Evolutionary conservation across 2,888 invertebrate genomes (phyloP), one percentile per base, ranked within the genome.

Genomic region (Spodoptera exigua): DNA sequence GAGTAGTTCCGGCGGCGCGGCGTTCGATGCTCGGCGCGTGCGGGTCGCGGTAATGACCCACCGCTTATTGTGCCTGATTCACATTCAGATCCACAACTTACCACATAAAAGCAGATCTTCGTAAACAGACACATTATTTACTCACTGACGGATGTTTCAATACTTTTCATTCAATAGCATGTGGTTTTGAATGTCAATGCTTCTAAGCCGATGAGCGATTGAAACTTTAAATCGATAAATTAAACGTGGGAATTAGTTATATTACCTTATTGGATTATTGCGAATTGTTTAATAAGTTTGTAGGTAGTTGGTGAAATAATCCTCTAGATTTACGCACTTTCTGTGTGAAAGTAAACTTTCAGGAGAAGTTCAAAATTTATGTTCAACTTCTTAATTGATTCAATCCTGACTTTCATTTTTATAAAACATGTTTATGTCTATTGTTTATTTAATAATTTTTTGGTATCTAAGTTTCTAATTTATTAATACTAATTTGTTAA

Each of bases 31-130:
- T 46, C 48, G 48, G 61, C 61, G 72, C 89, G 88, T 89, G 89
- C 77, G 75, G 87, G 87, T 88, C 88, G 83, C 78, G 89, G 74
- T 89, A 89, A 87, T 89, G 89, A 88, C 88, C 80, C 67, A 55
- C 49, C 16, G 63, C 74, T 61, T 47, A 72, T 72, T 66, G 64
- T 68, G 55, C 62, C 64, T 55, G 64, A 56, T 54, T 74, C 61
- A 66, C 65, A 64, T 61, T 70, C 56, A 35, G 62, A 37, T 49
- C 49, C 39, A 43, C 64, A 60, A 60, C 43, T 49, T 53, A 66
- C 57, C 55, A 41, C 51, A 63, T 47, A 51, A 45, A 54, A 57
- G 43, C 54, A 27, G 47, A 58, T 65, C 52, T 56, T 45, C 44
- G 48, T 67, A 61, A 57, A 63, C 57, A 58, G 17, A 59, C 46